These are phyloP conservation scores for Limnephilus lunatus DNA, from an alignment of 2,888 invertebrate species.

Conservation along the genomic window DNA sequence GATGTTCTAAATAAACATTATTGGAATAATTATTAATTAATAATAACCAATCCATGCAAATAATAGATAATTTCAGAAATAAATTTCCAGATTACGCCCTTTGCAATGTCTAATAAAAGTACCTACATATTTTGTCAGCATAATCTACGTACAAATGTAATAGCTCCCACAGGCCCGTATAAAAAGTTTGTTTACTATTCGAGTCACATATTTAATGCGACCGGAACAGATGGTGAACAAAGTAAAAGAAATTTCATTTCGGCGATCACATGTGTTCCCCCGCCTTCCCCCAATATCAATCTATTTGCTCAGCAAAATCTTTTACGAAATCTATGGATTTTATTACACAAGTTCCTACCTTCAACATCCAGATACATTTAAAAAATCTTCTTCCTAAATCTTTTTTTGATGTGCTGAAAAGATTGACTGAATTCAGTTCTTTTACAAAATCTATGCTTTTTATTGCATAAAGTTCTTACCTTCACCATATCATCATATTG, in stretches of 20 bases:
- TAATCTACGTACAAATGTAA: neutral
- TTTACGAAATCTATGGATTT: neutral
- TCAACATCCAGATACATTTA: neutral
- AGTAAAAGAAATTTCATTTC: neutral
- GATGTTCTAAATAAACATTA: too few relatives aligned
- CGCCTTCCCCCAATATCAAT: constrained; percentile 16
- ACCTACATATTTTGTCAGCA: neutral
- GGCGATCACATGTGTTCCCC: neutral
- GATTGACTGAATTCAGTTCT: neutral
- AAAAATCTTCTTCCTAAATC: neutral
- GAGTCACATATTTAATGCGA: constrained; percentile 24
- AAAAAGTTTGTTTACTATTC: constrained; percentile 13
- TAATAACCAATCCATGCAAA: too few relatives aligned
- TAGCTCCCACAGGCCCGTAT: neutral
- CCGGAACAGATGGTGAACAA: neutral
- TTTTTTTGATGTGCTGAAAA: neutral
- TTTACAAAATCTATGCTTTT: neutral
- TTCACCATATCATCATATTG: too few relatives aligned
- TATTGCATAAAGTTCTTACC: too few relatives aligned
- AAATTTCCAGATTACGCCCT: too few relatives aligned
- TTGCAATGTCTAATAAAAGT: too few relatives aligned
- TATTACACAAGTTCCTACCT: neutral
- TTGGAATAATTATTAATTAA: too few relatives aligned
- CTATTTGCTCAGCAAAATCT: neutral
- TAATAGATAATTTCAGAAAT: too few relatives aligned